Base-by-base conservation (phyloP, 2,797 vertebrate genomes). In the Scolopax rusticola region DNA sequence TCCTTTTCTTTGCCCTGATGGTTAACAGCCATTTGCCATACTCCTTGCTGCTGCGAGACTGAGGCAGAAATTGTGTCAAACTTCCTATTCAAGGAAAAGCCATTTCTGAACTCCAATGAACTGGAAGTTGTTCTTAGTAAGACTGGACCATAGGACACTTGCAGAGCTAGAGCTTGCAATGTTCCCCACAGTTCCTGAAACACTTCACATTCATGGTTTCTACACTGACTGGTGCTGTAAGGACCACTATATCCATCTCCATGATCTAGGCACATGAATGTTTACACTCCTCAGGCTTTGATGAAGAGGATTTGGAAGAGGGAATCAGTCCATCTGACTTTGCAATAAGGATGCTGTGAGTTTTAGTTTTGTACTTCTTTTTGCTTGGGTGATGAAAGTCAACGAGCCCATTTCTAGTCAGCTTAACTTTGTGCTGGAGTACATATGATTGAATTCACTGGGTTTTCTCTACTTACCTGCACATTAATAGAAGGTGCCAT, bases 61-160 rank as follows among this genome's bases (percentile, higher is more conserved):
- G 48, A 70, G 75, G 67, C 19, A 71, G 65, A 95, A 95, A 94
- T 87, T 77, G 36, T 79, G 84, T 28, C 71, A 85, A 95, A 87
- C 14, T 43, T 60, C 11, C 41, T 90, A 21, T 32, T 65, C 25
- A 69, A 21, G 12, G 33, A 91, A 89, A 69, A 89, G 68, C 21
- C 67, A 57, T 54, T 92, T 92, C 30, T 85, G 78, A 93, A 86
- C 70, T 73, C 20, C 1, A 7, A 32, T 54, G 47, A 83, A 65
- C 0, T 75, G 12, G 45, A 92, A 87, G 45, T 33, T 75, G 8
- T 12, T 94, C 53, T 75, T 67, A 32, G 51, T 80, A 68, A 84
- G 45, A 65, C 16, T 78, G n/a, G 50, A 73, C 36, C 19, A 78
- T 16, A 60, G 28, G 20, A 85, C 38, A 65, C 73, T 68, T 76